Evolutionary conservation across 2,888 invertebrate species (phyloP), one percentile per base, ranked within the genome.

Genomic region (Seira musarum): DNA sequence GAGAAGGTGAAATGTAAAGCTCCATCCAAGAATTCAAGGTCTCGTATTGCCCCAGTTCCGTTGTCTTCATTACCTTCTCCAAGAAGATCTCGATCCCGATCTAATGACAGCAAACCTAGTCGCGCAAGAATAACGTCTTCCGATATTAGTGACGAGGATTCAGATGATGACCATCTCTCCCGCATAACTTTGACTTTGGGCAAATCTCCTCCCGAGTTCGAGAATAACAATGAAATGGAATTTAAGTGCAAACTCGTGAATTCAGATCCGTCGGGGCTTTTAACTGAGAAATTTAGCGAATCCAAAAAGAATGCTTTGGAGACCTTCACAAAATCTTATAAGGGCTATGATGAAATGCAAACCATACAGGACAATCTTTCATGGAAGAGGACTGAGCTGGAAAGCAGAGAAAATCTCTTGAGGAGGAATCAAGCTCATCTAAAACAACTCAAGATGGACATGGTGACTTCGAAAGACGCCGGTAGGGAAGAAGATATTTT

Each of bases 221-320:
- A n/a, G n/a, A n/a, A n/a, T n/a, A n/a, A n/a, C n/a, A n/a, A n/a
- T n/a, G n/a, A n/a, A n/a, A n/a, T n/a, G n/a, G n/a, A n/a, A n/a
- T n/a, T n/a, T n/a, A n/a, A n/a, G n/a, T n/a, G n/a, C n/a, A n/a
- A n/a, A n/a, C n/a, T n/a, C n/a, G n/a, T n/a, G n/a, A n/a, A n/a
- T 30, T 30, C 15, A 21, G 10, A 1, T 22, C 25, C 6, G 35
- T 3, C 5, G 19, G 19, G 30, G 30, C 15, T 82, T 3, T 73
- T 81, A n/a, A 25, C 71, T 19, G 72, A 80, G 60, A 68, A 77
- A 17, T 19, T 80, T 19, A 65, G 69, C 63, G 65, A 64, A 1
- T n/a, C 46, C 13, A 85, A 84, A 68, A 82, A 81, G 69, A n/a
- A 70, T 35, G 86, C 85, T 0, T 49, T 85, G 15, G 76, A 81